A percentile compares a stretch with the other conserved stretches of the same genome.
These are phyloP conservation scores for Alectoris magna DNA, from an alignment of 2,797 vertebrate species.

Conservation along the genomic window DNA sequence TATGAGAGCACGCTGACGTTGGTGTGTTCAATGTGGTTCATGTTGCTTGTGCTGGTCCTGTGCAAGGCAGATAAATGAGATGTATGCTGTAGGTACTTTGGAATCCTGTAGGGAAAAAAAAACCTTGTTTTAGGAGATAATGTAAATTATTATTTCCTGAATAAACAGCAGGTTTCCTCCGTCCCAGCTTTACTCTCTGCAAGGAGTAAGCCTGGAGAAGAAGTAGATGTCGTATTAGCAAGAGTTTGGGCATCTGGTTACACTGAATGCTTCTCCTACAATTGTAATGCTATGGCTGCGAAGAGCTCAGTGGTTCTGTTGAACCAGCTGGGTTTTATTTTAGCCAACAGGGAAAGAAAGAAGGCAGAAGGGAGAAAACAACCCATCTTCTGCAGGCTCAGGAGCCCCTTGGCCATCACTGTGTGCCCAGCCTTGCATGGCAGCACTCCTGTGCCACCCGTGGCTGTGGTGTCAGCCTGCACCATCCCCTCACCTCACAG, in stretches of 20 bases:
- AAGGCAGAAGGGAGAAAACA: neutral
- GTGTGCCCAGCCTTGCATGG: neutral
- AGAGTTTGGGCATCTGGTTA: neutral
- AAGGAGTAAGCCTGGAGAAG: neutral
- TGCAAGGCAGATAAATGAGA: neutral
- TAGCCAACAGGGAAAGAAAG: neutral
- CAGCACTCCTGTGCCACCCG: neutral
- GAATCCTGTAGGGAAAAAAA: neutral
- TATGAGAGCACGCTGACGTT: neutral
- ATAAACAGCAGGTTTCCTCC: neutral
- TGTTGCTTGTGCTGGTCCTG: neutral
- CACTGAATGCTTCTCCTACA: neutral
- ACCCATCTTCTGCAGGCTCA: neutral
- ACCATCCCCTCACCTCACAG: accelerated
- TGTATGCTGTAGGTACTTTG: neutral
- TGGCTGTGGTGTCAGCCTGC: neutral
- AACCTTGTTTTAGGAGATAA: neutral
- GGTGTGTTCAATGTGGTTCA: neutral
- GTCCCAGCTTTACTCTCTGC: neutral
- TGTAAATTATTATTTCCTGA: neutral
- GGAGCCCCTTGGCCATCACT: too few species aligned
- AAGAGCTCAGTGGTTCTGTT: neutral
- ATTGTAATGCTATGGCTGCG: neutral
- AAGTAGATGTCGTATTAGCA: neutral
- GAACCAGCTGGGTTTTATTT: neutral